Evolutionary conservation across 2,797 vertebrate genomes (phyloP).

Genomic region (Trachops cirrhosus): DNA sequence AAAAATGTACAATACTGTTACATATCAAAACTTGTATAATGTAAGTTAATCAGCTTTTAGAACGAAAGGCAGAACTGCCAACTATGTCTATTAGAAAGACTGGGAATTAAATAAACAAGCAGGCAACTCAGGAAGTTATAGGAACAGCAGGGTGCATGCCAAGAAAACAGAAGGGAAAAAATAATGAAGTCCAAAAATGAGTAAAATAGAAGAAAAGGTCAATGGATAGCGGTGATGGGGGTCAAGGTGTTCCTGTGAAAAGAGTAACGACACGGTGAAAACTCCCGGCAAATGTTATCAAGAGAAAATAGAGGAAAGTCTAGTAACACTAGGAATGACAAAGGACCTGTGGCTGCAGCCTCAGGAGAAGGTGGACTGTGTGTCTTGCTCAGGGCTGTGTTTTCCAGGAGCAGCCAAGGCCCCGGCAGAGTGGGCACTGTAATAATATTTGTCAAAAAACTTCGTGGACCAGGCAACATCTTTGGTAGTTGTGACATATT

Average conservation of each 20-base stretch:
- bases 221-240: background rate
- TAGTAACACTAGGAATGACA: background rate
- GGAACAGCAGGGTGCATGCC: background rate
- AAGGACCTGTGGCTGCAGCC: background rate
- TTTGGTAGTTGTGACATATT: background rate
- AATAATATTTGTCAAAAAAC: background rate
- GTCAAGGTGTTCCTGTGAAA: background rate
- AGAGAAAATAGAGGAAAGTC: background rate
- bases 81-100: background rate
- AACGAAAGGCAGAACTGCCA: background rate
- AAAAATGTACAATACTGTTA: background rate
- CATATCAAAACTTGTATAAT: background rate
- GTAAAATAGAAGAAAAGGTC: background rate
- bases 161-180: background rate
- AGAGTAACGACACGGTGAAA: background rate
- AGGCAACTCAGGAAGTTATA: background rate
- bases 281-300: background rate
- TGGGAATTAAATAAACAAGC: background rate
- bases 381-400: background rate
- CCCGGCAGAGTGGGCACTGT: fast-evolving
- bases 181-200: background rate
- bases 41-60: background rate
- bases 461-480: background rate
- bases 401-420: background rate
- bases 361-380: background rate